Percentiles rank a stretch among this genome's conserved stretches.
phyloP scores from a whole-genome alignment of 2,113 vertebrate species.

The Lathamus discolor region DNA sequence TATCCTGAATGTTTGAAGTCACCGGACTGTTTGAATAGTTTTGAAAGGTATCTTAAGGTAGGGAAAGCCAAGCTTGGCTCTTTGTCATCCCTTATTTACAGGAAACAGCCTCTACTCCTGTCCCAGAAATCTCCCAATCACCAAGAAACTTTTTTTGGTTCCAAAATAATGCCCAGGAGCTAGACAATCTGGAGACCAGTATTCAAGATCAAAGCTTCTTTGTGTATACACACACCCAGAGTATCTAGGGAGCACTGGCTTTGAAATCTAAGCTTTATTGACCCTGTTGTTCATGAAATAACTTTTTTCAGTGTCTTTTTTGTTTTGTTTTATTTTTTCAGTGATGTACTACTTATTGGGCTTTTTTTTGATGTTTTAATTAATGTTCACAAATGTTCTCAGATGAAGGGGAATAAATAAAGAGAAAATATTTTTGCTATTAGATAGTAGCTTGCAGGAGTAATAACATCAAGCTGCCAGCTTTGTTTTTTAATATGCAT shows the following conservation, averaged over 20 bases:
- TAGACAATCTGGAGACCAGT: background rate
- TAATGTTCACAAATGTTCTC: background rate
- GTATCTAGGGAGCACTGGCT: background rate
- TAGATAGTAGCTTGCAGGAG: background rate
- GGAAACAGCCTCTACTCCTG: background rate
- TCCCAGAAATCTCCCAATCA: background rate
- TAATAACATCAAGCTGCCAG: background rate
- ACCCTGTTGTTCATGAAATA: background rate
- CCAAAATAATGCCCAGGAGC: background rate
- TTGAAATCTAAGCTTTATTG: background rate
- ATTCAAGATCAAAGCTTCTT: background rate
- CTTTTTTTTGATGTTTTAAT: background rate
- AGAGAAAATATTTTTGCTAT: background rate
- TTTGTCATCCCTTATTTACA: background rate
- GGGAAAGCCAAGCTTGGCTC: background rate
- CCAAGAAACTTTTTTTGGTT: background rate
- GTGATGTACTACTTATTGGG: background rate
- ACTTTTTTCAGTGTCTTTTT: background rate
- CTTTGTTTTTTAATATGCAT: background rate
- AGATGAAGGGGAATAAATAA: background rate
- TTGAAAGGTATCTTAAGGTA: background rate
- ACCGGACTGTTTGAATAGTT: background rate
- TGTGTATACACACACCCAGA: background rate
- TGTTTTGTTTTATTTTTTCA: background rate
- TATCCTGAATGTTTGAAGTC: background rate